Percentiles rank a stretch among this genome's conserved stretches.
Conservation (phyloP, 1,140 invertebrate species). For the Ylistrum balloti region DNA sequence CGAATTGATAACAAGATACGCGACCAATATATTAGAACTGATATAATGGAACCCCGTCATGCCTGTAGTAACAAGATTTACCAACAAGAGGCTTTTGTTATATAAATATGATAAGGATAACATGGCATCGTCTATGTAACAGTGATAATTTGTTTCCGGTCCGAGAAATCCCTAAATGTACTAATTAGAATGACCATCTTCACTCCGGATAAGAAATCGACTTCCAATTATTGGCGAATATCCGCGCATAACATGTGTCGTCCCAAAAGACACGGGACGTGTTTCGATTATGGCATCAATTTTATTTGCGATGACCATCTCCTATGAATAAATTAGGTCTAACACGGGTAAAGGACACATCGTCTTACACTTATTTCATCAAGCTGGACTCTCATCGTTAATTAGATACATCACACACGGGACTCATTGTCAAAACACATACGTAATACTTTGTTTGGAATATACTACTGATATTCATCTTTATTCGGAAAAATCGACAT, state of each 20-base stretch:
- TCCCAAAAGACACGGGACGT: background rate
- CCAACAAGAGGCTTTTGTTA: background rate
- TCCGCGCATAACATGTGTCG: background rate
- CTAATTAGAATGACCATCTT: background rate
- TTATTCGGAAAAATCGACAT: too few species aligned
- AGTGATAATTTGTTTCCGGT: conserved; percentile 15
- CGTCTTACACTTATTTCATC: background rate
- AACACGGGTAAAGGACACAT: background rate
- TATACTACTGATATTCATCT: too few species aligned
- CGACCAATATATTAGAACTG: background rate
- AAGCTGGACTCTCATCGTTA: background rate
- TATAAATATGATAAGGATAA: background rate
- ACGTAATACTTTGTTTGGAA: too few species aligned
- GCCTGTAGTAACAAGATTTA: background rate
- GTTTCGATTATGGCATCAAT: background rate
- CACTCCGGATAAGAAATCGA: conserved; percentile 24
- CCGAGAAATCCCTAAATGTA: background rate
- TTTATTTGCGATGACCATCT: background rate
- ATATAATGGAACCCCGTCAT: background rate
- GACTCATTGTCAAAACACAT: background rate
- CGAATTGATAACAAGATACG: background rate
- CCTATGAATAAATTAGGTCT: conserved; percentile 7
- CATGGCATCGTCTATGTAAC: background rate
- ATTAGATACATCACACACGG: background rate
- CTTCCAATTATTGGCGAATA: background rate